Conservation (phyloP, 2,113 vertebrate species). For the Rousettus leschenaultii region DNA sequence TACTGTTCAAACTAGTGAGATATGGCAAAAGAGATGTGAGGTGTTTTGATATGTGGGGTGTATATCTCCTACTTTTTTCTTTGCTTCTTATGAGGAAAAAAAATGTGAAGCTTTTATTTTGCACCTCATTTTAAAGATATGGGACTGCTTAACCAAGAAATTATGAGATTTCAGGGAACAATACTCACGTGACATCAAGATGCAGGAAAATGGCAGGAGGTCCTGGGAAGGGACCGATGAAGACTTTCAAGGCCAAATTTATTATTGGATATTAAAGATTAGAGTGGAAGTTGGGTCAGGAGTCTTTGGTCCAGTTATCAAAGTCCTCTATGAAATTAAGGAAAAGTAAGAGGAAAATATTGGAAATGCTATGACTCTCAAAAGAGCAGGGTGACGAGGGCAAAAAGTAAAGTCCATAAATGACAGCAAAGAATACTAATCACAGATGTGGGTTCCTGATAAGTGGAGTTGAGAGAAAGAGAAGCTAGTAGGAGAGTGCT, state of each 20-base stretch:
- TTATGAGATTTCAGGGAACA: neutral
- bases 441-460: neutral
- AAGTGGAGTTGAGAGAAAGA: neutral
- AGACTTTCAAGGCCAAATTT: neutral
- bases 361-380: neutral
- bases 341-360: neutral
- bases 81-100: neutral
- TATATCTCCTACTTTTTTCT: neutral
- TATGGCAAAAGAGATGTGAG: neutral
- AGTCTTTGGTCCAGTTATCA: neutral
- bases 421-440: neutral
- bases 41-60: neutral
- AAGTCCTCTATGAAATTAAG: neutral
- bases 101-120: neutral
- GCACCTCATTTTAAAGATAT: neutral
- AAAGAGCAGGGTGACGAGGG: neutral
- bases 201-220: neutral
- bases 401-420: neutral
- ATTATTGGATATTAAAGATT: neutral
- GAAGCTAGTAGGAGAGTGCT: neutral
- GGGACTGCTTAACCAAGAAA: neutral
- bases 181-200: neutral
- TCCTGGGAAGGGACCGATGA: neutral
- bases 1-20: neutral
- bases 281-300: neutral